Base-by-base conservation (phyloP, 2,888 invertebrate genomes). In the Rotaria sp. region DNA sequence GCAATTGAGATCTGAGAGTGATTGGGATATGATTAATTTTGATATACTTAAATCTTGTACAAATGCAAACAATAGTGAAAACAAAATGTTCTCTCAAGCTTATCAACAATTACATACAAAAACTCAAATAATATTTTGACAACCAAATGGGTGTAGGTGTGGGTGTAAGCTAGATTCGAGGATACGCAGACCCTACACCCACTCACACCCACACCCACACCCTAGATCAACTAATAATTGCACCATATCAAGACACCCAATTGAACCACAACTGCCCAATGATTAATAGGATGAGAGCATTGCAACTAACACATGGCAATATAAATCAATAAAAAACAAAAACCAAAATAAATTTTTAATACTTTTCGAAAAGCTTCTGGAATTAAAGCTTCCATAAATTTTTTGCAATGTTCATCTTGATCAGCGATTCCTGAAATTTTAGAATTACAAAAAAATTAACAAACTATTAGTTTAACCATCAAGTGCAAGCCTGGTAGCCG, bases 241-340 rank as follows among this genome's bases (percentile, higher is more conserved):
- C 41, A 91, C 88, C 92, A 92, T 92, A 88, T 90, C 90, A 90
- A 91, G 75, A 92, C 91, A 5, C 92, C 92, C 87, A 92, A 92
- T 88, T 92, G 92, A 59, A 92, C 91, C 87, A 92, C 92, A 45
- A 89, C 88, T 52, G 90, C 90, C 92, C 92, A 92, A 50, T 91
- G 89, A 86, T 91, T 89, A 30, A 92, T 92, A 84, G 92, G 92
- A 86, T 89, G 89, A 84, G 92, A 90, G 26, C 90, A 91, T 88
- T 92, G 88, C 85, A 92, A 88, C 90, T 91, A 67, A 38, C 88
- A 86, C 85, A 87, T 24, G 55, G 8, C 1, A 15, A 52, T n/a
- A n/a, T 52, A 24, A 52, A 52, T 15, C 50, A 50, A 50, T 18
- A 48, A 48, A n/a, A 48, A 15, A 11, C 1, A 18, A 30, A 86